Base-by-base conservation (phyloP, 2,113 vertebrate genomes). In the Alaudala cheleensis region DNA sequence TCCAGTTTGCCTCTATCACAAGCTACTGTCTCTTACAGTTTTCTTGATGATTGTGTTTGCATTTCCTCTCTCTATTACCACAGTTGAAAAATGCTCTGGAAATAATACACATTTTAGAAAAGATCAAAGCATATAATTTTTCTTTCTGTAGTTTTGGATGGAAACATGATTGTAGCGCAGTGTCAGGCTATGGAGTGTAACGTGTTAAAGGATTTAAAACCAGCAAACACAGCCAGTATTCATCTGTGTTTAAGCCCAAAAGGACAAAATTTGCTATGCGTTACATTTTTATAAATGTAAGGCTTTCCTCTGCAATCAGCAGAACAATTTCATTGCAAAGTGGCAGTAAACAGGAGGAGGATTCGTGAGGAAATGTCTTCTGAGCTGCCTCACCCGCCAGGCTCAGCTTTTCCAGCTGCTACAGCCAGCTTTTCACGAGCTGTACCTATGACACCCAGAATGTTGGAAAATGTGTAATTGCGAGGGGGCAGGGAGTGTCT, bases 151-250 rank as follows among this genome's bases (percentile, higher is more conserved):
- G 40, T 54, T 93, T 86, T 50, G 34, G 50, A 62, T 58, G 34
- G 34, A 17, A 40, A 11, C 0, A 0, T 47, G 71, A 45, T n/a
- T 37, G 47, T 40, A 66, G 49, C 26, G 23, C 26, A 47, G 1
- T 3, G 25, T 39, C 54, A 56, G 64, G 50, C 51, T 20, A 5
- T 10, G 26, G 56, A 83, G 44, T 7, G 17, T 10, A 61, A 53
- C 2, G 33, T 53, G 67, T 60, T 92, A 74, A 80, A 83, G 22
- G 28, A 34, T 61, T 77, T 81, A 54, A 66, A 90, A 93, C 49
- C 58, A 62, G 51, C 39, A 66, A 62, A 57, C 1, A 0, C 74
- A 72, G 78, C 10, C 50, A 65, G 29, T 21, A 26, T 33, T 90
- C 39, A 12, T 84, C 67, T 50, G 26, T 73, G 26, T 80, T 70